Percentiles rank a stretch among this genome's conserved stretches.
These are phyloP conservation scores for Phyllostomus hastatus DNA, from an alignment of 2,113 vertebrate species.

Conservation along the genomic window DNA sequence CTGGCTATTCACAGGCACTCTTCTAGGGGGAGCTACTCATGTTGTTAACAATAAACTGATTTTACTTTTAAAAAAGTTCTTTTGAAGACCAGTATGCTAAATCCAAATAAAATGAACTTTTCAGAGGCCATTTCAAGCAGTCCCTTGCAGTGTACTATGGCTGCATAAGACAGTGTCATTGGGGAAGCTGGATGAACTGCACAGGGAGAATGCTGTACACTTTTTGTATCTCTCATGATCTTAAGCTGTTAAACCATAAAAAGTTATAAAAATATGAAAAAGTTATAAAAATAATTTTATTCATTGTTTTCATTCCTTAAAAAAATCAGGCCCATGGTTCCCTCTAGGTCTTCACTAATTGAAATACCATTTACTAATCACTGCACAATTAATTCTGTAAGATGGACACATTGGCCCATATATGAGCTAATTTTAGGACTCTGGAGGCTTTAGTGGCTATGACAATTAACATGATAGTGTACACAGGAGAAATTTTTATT, in stretches of 20 bases:
- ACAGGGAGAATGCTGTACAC: background rate
- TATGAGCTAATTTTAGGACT: background rate
- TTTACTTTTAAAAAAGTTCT: background rate
- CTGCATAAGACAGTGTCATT: background rate
- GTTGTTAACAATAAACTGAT: background rate
- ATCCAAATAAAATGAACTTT: background rate
- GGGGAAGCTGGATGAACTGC: background rate
- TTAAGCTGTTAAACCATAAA: background rate
- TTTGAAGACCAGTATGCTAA: conserved; percentile 1
- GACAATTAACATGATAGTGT: background rate
- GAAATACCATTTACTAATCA: background rate
- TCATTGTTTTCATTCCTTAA: background rate
- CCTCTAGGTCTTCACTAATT: background rate
- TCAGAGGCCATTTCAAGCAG: background rate
- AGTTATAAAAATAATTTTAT: background rate
- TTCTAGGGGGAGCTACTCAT: background rate
- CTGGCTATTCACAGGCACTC: background rate
- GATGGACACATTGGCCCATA: background rate
- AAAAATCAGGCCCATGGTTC: background rate
- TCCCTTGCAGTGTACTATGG: background rate
- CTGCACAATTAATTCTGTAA: background rate
- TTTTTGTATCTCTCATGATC: background rate
- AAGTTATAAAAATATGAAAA: background rate
- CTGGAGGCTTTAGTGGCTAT: background rate
- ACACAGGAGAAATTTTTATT: background rate